A percentile compares a stretch with the other conserved stretches of the same genome.
These are phyloP conservation scores for Apis cerana DNA, from an alignment of 1,140 invertebrate genomes.

Conservation along the genomic window DNA sequence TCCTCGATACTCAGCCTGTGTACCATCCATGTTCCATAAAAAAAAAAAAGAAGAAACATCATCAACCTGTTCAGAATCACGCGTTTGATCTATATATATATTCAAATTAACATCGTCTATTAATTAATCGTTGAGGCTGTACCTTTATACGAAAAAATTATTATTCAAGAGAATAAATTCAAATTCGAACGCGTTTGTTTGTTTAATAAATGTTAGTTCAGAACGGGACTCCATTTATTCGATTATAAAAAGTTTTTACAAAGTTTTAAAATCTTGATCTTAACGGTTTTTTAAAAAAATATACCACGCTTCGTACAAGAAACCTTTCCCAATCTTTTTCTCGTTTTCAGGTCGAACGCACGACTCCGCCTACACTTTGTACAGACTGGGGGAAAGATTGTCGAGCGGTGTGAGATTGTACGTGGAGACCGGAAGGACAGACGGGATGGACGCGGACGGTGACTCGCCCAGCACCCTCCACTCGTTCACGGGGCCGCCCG, in stretches of 20 bases:
- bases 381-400: constrained; percentile 88
- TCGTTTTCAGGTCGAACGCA: constrained; percentile 90
- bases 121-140: neutral
- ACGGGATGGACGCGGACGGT: constrained; percentile 85
- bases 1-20: neutral
- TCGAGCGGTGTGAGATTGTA: constrained; percentile 89
- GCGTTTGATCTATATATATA: neutral
- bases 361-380: constrained; percentile 89
- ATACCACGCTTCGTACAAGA: too few species aligned
- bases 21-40: neutral
- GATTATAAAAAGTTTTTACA: too few species aligned
- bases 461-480: constrained; percentile 83
- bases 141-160: too few species aligned
- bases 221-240: too few species aligned
- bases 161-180: too few species aligned
- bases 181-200: too few species aligned
- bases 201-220: too few species aligned
- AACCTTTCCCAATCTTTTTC: neutral
- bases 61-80: neutral
- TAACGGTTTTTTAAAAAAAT: too few species aligned
- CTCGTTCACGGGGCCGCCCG: constrained; percentile 90
- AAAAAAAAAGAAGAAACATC: neutral
- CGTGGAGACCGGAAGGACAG: constrained; percentile 89
- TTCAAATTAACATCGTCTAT: constrained; percentile 1
- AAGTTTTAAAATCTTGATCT: too few species aligned